Conservation (phyloP, 2,797 vertebrate genomes). For the Cynodonichthys magdalenae region DNA sequence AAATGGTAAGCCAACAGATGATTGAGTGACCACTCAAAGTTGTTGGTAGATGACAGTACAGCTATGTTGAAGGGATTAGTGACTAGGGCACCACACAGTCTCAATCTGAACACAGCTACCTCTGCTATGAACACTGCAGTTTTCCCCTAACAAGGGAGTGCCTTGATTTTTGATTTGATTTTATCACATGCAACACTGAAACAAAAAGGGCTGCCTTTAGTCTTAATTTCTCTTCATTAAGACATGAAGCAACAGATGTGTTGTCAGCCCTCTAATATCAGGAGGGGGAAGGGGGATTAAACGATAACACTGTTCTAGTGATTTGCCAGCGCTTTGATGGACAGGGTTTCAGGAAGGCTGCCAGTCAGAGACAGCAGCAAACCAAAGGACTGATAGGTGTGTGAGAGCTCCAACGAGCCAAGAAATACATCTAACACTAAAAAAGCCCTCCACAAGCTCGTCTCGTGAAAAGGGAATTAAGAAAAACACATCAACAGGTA, state of each 20-base stretch:
- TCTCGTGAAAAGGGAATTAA: slow-evolving; percentile 9
- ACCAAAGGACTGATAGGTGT: slow-evolving; percentile 45
- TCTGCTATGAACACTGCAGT: slow-evolving; percentile 26
- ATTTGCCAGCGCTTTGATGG: slow-evolving; percentile 78
- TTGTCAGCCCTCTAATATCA: slow-evolving; percentile 59
- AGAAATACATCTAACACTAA: slow-evolving; percentile 46
- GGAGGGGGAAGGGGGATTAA: slow-evolving; percentile 73
- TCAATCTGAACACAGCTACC: slow-evolving; percentile 41
- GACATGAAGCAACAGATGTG: slow-evolving; percentile 75
- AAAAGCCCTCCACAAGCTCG: slow-evolving; percentile 16
- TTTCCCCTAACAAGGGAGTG: slow-evolving; percentile 1
- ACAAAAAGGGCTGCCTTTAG: slow-evolving; percentile 3
- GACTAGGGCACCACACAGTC: slow-evolving; percentile 33
- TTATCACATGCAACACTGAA: not conserved
- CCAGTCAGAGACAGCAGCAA: slow-evolving; percentile 46
- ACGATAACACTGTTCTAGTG: slow-evolving; percentile 67
- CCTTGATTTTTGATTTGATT: not conserved
- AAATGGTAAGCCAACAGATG: slow-evolving; percentile 45
- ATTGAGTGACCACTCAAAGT: slow-evolving; percentile 48
- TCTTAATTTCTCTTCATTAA: slow-evolving; percentile 24
- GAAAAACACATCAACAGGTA: slow-evolving; percentile 58
- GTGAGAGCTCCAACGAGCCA: slow-evolving; percentile 31
- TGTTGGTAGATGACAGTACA: slow-evolving; percentile 54
- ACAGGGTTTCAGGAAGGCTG: slow-evolving; percentile 66
- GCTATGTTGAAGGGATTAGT: slow-evolving; percentile 70